Conservation (phyloP, 2,888 invertebrate genomes). For the Heteropelma amictum region DNA sequence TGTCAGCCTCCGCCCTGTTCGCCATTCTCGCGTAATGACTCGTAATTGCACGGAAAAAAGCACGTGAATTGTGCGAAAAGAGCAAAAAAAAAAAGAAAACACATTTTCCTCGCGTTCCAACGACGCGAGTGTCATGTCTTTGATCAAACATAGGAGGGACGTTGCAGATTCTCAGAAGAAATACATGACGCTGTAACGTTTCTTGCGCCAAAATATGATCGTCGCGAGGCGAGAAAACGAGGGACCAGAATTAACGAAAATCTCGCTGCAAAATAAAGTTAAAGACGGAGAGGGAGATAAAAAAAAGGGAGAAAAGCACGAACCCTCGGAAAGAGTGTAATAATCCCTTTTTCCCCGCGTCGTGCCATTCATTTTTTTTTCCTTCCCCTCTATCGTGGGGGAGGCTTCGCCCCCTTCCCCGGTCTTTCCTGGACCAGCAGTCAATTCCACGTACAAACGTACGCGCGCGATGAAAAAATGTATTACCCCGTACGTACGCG, state of each 20-base stretch:
- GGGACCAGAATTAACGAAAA: conserved; percentile 30
- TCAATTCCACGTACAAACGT: neutral
- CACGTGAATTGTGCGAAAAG: too few relatives aligned
- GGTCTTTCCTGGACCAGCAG: neutral
- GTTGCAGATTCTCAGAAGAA: too few relatives aligned
- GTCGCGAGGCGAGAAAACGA: conserved; percentile 10
- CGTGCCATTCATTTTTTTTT: conserved; percentile 48
- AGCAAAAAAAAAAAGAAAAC: too few relatives aligned
- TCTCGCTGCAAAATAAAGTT: conserved; percentile 1
- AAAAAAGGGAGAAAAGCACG: conserved; percentile 20
- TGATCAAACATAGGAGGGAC: too few relatives aligned
- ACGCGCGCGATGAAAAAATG: too few relatives aligned
- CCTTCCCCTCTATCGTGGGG: conserved; percentile 29
- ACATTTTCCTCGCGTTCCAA: too few relatives aligned
- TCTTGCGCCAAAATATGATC: too few relatives aligned
- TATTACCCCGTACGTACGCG: neutral
- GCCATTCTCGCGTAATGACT: too few relatives aligned
- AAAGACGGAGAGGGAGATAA: conserved; percentile 6
- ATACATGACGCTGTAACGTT: too few relatives aligned
- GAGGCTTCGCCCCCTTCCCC: conserved; percentile 46
- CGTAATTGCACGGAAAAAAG: too few relatives aligned
- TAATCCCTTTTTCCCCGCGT: conserved; percentile 44
- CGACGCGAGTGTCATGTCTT: too few relatives aligned
- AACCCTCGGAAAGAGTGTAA: conserved; percentile 41
- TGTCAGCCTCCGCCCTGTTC: too few relatives aligned